phyloP scores from a whole-genome alignment of 2,888 invertebrate genomes.

The Drepana falcataria region DNA sequence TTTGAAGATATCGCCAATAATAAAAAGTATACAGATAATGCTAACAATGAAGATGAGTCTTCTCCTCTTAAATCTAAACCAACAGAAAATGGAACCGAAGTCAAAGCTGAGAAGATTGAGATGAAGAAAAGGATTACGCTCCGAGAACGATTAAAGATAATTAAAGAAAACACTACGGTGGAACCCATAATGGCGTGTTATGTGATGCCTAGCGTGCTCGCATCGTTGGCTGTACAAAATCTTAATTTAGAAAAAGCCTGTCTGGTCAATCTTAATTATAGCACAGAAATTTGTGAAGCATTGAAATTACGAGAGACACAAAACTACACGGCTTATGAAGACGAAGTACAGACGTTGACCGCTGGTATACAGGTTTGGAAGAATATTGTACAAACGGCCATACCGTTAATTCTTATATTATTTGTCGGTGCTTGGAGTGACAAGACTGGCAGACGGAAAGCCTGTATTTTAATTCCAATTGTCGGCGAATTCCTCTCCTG shows the following conservation, averaged over 20 bases:
- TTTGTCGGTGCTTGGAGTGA: slow-evolving; percentile 91
- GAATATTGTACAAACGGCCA: slow-evolving; percentile 87
- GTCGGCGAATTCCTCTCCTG: slow-evolving; percentile 88
- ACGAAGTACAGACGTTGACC: slow-evolving; percentile 83
- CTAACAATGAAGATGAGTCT: slow-evolving; percentile 32
- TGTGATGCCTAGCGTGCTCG: slow-evolving; percentile 81
- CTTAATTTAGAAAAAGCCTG: slow-evolving; percentile 86
- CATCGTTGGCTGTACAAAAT: slow-evolving; percentile 89
- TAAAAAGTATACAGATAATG: slow-evolving; percentile 17
- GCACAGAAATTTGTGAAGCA: slow-evolving; percentile 85
- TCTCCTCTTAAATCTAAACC: slow-evolving; percentile 41
- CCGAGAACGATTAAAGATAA: slow-evolving; percentile 47
- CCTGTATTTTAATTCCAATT: slow-evolving; percentile 89
- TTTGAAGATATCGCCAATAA: neutral
- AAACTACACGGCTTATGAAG: slow-evolving; percentile 75
- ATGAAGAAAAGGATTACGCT: slow-evolving; percentile 39
- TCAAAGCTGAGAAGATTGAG: slow-evolving; percentile 13
- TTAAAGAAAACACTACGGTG: slow-evolving; percentile 81
- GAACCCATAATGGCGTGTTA: slow-evolving; percentile 86
- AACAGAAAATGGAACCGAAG: slow-evolving; percentile 18
- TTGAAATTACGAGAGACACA: slow-evolving; percentile 84
- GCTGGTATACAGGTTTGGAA: slow-evolving; percentile 91
- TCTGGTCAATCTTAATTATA: slow-evolving; percentile 86
- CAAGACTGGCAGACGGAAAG: slow-evolving; percentile 83
- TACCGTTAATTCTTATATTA: slow-evolving; percentile 89